Percentiles rank a stretch among this genome's conserved stretches.
These are phyloP conservation scores for Sphenodon punctatus DNA, from an alignment of 2,797 vertebrate genomes.

Conservation along the genomic window DNA sequence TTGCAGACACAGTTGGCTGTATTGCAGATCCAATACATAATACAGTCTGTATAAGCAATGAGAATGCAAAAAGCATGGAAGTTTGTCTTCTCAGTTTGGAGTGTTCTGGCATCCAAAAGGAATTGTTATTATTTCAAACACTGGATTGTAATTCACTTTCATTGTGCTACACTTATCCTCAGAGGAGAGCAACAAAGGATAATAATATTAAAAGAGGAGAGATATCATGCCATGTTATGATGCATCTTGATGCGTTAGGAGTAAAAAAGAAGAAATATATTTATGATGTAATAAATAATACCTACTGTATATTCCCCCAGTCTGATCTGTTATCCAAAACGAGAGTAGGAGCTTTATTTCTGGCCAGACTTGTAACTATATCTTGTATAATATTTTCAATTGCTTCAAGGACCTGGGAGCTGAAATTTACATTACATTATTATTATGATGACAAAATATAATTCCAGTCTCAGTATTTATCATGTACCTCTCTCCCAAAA, in stretches of 20 bases:
- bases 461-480: neutral
- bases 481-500: neutral
- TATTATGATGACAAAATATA: neutral
- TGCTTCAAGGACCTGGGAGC: slow-evolving; percentile 82
- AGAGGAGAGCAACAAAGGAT: neutral
- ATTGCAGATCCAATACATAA: too few species aligned
- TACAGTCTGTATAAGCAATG: too few species aligned
- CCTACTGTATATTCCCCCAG: slow-evolving; percentile 91
- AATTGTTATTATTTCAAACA: neutral
- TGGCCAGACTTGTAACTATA: slow-evolving; percentile 82
- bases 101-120: neutral
- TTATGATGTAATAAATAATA: neutral
- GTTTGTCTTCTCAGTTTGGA: too few species aligned
- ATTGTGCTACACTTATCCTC: neutral
- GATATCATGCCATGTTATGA: neutral
- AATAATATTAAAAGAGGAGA: neutral
- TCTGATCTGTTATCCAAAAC: slow-evolving; percentile 81
- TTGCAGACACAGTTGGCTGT: too few species aligned
- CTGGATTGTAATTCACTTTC: neutral
- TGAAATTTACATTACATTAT: slow-evolving; percentile 65
- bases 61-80: too few species aligned
- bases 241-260: neutral
- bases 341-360: slow-evolving; percentile 85
- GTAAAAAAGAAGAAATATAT: neutral
- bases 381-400: slow-evolving; percentile 89